These are phyloP conservation scores for Phaethornis superciliosus DNA, from an alignment of 2,113 vertebrate species.

Conservation along the genomic window DNA sequence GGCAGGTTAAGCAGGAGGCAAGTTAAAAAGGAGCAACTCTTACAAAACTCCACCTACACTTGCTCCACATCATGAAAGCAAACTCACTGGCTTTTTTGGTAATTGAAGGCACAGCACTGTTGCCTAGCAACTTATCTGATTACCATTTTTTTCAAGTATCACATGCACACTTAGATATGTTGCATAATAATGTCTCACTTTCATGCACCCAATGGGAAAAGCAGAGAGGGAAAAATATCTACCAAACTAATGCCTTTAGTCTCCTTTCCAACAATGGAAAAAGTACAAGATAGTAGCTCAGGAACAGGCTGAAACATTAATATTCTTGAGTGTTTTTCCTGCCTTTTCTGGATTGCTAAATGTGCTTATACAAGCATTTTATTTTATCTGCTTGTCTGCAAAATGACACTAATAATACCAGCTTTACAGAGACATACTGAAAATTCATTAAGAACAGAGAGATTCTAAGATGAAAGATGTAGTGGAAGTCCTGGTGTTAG, in stretches of 20 bases:
- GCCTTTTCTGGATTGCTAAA: background rate
- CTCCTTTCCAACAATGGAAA: background rate
- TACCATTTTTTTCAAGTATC: constrained; percentile 70
- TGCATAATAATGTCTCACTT: constrained; percentile 58
- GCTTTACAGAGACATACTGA: background rate
- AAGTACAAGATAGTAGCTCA: background rate
- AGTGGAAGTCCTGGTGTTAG: constrained; percentile 5
- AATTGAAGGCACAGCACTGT: constrained; percentile 58
- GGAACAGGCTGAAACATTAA: background rate
- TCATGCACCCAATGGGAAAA: background rate
- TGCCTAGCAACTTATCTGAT: constrained; percentile 71
- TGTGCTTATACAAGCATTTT: constrained; percentile 47
- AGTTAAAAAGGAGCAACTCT: constrained; percentile 31
- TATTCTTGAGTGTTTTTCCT: constrained; percentile 26
- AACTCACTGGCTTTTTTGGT: constrained; percentile 54
- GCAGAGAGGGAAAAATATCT: fast-evolving
- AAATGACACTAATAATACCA: constrained; percentile 54
- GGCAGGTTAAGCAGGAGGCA: background rate
- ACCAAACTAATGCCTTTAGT: background rate
- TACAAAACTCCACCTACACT: constrained; percentile 49
- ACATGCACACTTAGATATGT: constrained; percentile 53
- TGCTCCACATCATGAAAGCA: constrained; percentile 41
- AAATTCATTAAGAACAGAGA: constrained; percentile 46
- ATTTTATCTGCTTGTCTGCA: constrained; percentile 40
- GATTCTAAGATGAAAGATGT: background rate